Conservation (phyloP, 2,888 invertebrate genomes). For the Incurvaria masculella region DNA sequence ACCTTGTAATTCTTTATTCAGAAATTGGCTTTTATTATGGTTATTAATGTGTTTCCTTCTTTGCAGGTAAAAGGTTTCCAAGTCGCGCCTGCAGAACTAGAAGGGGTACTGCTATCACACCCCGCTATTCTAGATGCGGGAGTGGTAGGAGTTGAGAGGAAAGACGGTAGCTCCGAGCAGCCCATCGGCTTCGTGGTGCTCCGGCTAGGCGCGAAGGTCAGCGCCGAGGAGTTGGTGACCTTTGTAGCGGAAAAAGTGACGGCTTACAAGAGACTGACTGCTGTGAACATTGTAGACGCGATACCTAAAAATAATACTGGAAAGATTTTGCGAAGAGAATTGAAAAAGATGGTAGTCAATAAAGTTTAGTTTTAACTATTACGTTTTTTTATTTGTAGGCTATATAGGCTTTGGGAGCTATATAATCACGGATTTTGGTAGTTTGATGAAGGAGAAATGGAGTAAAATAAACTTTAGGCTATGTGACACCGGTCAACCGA, state of each 20-base stretch:
- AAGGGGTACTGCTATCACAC: conserved; percentile 72
- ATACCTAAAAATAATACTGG: conserved; percentile 67
- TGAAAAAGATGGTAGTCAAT: too few relatives aligned
- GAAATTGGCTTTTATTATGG: too few relatives aligned
- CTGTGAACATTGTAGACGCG: conserved; percentile 50
- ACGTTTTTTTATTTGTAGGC: too few relatives aligned
- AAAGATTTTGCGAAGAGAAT: conserved; percentile 60
- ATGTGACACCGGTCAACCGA: too few relatives aligned
- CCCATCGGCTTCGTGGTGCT: conserved; percentile 71
- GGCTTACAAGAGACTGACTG: conserved; percentile 60
- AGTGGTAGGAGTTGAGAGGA: conserved; percentile 73
- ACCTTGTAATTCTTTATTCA: too few relatives aligned
- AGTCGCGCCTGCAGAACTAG: conserved; percentile 84
- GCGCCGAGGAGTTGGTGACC: conserved; percentile 52
- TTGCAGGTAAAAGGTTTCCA: conserved; percentile 58
- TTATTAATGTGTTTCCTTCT: too few relatives aligned
- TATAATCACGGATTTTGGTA: too few relatives aligned
- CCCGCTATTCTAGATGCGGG: conserved; percentile 71
- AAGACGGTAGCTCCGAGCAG: conserved; percentile 64
- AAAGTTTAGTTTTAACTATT: too few relatives aligned
- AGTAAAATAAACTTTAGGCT: too few relatives aligned
- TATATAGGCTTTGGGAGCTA: too few relatives aligned
- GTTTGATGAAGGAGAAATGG: too few relatives aligned
- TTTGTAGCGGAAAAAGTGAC: conserved; percentile 57
- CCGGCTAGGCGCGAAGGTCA: conserved; percentile 46